Base-by-base conservation (phyloP, 1,140 invertebrate genomes). In the Cydia fagiglandana region DNA sequence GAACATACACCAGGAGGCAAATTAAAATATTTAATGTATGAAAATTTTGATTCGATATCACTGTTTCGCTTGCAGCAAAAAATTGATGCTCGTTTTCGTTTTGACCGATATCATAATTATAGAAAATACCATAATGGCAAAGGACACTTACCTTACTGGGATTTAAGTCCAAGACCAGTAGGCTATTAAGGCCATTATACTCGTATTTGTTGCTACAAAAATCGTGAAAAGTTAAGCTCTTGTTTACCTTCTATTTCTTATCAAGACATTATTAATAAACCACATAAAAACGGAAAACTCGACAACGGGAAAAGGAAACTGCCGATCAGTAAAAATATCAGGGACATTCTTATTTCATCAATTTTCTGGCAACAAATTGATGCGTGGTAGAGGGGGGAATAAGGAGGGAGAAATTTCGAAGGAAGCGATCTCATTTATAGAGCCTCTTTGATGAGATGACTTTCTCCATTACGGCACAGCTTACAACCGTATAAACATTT, bases 391-490 rank as follows among this genome's bases (percentile, higher is more conserved):
- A 28, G 75, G 45, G 73, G 73, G 73, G 75, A 78, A 78, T 81
- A 79, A 75, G 76, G 78, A 75, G 17, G 34, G 73, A 78, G 45
- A 15, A 47, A 47, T 15, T 47, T 13, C 45, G 45, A 41, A 41
- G 78, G 80, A 85, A 84, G 76, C 81, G 79, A 86, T 86, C 86
- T 86, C 84, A 84, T 86, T 85, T 86, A 77, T 83, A 79, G 79
- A 24, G 79, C 75, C 75, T 73, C 77, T 82, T 80, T 82, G 81
- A 82, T 80, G 81, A 80, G 79, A 81, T 85, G 79, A 80, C 78
- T 83, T 77, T 76, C 64, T 80, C 47, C 77, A 77, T 78, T 79
- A 80, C 78, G 77, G 76, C 66, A 75, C 17, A 70, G 66, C 20
- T 34, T 34, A 70, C 4, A 38, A 38, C 66, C 6, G 13, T 5